These are phyloP conservation scores for Pelodiscus sinensis DNA, from an alignment of 2,113 vertebrate genomes.

Conservation along the genomic window DNA sequence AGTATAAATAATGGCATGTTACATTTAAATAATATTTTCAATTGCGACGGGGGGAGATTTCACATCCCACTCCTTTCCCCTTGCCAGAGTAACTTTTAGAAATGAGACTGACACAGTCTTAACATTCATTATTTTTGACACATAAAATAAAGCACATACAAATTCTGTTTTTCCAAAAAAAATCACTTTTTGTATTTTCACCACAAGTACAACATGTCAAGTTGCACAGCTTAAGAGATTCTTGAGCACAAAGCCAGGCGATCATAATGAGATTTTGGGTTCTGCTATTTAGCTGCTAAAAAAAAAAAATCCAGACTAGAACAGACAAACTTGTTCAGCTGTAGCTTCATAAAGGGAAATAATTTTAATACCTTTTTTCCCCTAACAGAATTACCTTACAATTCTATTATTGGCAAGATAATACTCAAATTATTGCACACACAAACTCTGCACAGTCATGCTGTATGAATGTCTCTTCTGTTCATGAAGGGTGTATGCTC, in stretches of 20 bases:
- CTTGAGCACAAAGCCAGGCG: constrained; percentile 44
- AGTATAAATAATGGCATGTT: constrained; percentile 40
- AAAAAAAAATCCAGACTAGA: background rate
- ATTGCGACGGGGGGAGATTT: constrained; percentile 32
- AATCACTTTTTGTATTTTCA: constrained; percentile 36
- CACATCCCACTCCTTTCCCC: constrained; percentile 23
- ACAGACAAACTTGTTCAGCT: background rate
- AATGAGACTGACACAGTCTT: constrained; percentile 22
- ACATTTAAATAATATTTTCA: constrained; percentile 38
- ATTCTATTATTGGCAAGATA: background rate
- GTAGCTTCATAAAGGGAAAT: background rate
- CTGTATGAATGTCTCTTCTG: background rate
- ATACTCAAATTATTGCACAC: background rate
- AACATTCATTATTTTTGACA: constrained; percentile 39
- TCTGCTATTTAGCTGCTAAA: accelerated
- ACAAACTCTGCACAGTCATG: background rate
- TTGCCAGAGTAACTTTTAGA: constrained; percentile 43
- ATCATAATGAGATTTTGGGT: background rate
- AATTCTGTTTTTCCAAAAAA: background rate
- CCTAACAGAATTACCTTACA: background rate
- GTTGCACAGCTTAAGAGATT: constrained; percentile 24
- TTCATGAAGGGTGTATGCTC: background rate
- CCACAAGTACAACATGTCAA: constrained; percentile 29
- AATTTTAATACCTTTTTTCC: background rate
- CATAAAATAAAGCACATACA: constrained; percentile 60